Evolutionary conservation across 2,888 invertebrate species (phyloP).

Genomic region (Tenthredo notha): DNA sequence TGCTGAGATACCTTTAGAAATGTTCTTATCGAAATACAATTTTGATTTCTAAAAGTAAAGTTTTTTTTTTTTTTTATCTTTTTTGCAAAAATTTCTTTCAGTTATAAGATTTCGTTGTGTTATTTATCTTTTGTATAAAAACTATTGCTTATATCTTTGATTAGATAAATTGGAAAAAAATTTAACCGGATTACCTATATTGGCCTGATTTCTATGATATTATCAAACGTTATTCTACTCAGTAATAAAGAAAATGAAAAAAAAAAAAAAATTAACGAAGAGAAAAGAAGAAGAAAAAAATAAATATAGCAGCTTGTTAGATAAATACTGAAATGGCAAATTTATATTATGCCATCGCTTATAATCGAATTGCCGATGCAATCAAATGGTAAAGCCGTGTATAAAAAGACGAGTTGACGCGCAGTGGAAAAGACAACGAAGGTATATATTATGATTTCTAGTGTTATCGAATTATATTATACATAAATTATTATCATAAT

Average conservation of each 20-base stretch:
- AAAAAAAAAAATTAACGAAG: neutral
- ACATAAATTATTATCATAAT: neutral
- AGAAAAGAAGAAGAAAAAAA: neutral
- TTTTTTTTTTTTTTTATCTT: neutral
- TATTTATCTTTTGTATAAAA: neutral
- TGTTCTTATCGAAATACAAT: slow-evolving; percentile 35
- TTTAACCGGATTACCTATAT: neutral
- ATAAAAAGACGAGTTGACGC: slow-evolving; percentile 53
- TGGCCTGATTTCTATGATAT: neutral
- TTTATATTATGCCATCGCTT: slow-evolving; percentile 47
- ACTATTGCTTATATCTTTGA: neutral
- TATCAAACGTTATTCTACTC: slow-evolving; percentile 2
- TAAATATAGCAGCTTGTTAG: slow-evolving; percentile 35
- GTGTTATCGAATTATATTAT: slow-evolving; percentile 27
- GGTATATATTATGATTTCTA: slow-evolving; percentile 45
- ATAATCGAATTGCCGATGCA: slow-evolving; percentile 74
- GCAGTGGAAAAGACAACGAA: slow-evolving; percentile 53
- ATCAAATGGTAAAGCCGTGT: slow-evolving; percentile 66
- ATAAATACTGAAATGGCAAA: slow-evolving; percentile 46
- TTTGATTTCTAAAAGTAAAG: neutral
- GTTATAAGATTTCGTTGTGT: neutral
- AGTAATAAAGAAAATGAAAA: neutral
- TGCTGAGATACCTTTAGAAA: slow-evolving; percentile 52
- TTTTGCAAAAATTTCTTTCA: neutral
- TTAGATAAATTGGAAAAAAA: neutral